Conservation (phyloP, 2,797 vertebrate species). For the Alcedo atthis region DNA sequence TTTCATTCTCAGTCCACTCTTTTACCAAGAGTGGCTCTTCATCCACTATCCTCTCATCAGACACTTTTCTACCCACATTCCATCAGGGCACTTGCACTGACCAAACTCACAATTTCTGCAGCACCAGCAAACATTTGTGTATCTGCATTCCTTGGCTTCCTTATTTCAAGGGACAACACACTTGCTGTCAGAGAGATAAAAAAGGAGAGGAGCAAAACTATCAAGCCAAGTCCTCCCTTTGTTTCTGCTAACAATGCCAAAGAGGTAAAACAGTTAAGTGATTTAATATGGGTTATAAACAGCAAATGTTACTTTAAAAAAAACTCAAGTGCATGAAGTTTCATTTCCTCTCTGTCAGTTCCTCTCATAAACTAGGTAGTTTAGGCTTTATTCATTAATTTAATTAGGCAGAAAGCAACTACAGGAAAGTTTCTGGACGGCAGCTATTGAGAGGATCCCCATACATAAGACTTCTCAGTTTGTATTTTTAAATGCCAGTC, state of each 20-base stretch:
- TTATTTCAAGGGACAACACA: neutral
- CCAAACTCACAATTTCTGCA: neutral
- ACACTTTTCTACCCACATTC: neutral
- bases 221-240: neutral
- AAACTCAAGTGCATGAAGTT: neutral
- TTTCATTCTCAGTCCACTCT: neutral
- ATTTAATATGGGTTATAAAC: neutral
- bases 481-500: slow-evolving; percentile 18
- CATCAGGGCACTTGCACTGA: neutral
- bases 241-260: neutral
- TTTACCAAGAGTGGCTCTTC: neutral
- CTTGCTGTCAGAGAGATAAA: neutral
- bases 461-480: neutral
- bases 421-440: neutral
- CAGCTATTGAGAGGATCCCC: neutral
- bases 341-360: neutral
- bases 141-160: neutral
- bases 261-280: neutral
- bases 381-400: slow-evolving; percentile 17
- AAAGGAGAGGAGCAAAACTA: neutral
- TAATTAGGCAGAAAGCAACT: neutral
- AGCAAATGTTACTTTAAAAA: neutral
- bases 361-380: neutral
- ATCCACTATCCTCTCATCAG: neutral
- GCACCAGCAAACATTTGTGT: neutral